These are phyloP conservation scores for Melospiza georgiana DNA, from an alignment of 2,113 vertebrate species.

Conservation along the genomic window DNA sequence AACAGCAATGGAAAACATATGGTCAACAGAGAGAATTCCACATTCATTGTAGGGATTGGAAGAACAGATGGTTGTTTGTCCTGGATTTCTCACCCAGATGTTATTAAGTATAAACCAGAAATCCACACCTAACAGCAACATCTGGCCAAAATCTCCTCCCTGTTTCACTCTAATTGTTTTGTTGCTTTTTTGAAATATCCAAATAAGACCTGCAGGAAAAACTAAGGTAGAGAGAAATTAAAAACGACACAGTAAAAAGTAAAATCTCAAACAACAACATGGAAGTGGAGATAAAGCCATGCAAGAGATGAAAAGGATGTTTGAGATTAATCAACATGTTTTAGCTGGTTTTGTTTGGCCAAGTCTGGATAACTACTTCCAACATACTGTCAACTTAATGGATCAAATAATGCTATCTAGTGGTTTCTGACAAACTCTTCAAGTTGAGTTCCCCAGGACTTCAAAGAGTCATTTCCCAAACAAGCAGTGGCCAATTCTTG, in stretches of 20 bases:
- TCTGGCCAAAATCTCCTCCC: neutral
- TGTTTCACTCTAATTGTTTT: neutral
- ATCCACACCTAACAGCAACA: neutral
- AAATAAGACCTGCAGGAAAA: neutral
- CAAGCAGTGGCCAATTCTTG: neutral
- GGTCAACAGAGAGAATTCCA: neutral
- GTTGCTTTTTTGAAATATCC: neutral
- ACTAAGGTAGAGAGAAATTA: neutral
- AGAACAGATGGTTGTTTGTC: neutral
- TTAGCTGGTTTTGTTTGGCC: neutral
- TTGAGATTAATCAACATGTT: neutral
- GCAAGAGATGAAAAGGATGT: neutral
- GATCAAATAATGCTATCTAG: neutral
- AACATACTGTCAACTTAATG: neutral
- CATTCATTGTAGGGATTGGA: neutral
- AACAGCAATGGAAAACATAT: neutral
- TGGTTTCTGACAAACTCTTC: neutral
- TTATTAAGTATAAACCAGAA: neutral
- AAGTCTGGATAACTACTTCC: neutral
- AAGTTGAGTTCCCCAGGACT: neutral
- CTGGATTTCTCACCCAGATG: slow-evolving; percentile 8
- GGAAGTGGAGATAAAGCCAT: neutral
- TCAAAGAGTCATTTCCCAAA: neutral
- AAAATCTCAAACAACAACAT: neutral
- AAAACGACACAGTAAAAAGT: neutral